Conservation (phyloP, 2,888 invertebrate species). For the Thumatha senex region DNA sequence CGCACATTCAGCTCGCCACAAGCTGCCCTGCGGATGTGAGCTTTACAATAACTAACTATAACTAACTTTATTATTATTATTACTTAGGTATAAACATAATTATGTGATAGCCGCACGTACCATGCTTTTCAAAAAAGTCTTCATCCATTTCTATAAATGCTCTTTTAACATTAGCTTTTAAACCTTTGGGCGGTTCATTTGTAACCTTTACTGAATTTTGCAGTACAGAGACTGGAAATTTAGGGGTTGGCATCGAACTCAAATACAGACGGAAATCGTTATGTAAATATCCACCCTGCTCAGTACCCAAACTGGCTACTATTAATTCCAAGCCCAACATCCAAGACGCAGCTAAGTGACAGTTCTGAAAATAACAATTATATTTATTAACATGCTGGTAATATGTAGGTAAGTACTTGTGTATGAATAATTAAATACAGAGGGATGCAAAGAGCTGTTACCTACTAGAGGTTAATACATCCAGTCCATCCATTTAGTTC, state of each 20-base stretch:
- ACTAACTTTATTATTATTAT: no score
- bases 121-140: constrained; percentile 91
- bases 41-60: no score
- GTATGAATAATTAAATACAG: no score
- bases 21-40: no score
- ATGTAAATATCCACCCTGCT: constrained; percentile 85
- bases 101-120: constrained; percentile 55
- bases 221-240: constrained; percentile 95
- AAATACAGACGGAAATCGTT: constrained; percentile 91
- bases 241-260: constrained; percentile 94
- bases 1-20: no score
- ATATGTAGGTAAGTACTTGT: no score
- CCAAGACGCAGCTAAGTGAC: constrained; percentile 97
- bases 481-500: no score
- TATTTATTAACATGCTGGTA: no score
- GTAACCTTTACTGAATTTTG: constrained; percentile 97
- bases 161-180: constrained; percentile 93
- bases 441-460: no score
- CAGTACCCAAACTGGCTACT: constrained; percentile 88
- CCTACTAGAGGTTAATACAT: no score
- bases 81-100: background rate
- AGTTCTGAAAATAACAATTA: constrained; percentile 85
- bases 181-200: constrained; percentile 96
- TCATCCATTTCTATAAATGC: constrained; percentile 90
- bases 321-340: constrained; percentile 92